Evolutionary conservation across 2,888 invertebrate species (phyloP), one percentile per base, ranked within the genome.

Genomic region (Drosophila pegasa): DNA sequence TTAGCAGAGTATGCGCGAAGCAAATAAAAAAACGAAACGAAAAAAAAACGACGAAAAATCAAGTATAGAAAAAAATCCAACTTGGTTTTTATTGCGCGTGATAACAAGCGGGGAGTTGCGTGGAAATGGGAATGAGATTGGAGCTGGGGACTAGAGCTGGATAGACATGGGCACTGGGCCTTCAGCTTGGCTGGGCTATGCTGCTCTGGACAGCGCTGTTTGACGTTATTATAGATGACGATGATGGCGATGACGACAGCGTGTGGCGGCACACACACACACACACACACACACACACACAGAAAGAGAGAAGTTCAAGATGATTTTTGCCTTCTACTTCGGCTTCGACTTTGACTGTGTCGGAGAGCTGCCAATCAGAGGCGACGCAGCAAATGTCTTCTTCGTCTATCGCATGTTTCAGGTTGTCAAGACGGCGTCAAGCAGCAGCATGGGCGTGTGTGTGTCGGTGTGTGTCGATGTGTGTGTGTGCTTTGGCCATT

Each of bases 151-250:
- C 45, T 29, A 48, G 38, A 58, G 38, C 55, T 54, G 55, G 59
- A 61, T 60, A 60, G 70, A 70, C 43, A 52, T 67, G 70, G 73
- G 78, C 66, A 63, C 50, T 78, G 65, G 69, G 63, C 59, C 74
- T 63, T 51, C 65, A 43, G 50, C 56, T 18, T 31, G 31, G 57
- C 55, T 45, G 45, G 45, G 45, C 45, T 45, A 3, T 29, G 45
- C 45, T 35, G 58, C 55, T 79, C 80, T 72, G 80, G 80, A 66
- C 87, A 80, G 80, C 68, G 71, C 80, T 71, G 81, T 83, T 83
- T 83, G 83, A 87, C 84, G 87, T 83, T 87, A 87, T 83, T 87
- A 83, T 83, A 84, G 87, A 83, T 83, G 83, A 83, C 84, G 81
- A 85, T 79, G 79, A 79, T 78, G 70, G 77, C 72, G 72, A 69